Evolutionary conservation across 2,888 invertebrate species (phyloP), one percentile per base, ranked within the genome.

Genomic region (Drosophila buzzatii): DNA sequence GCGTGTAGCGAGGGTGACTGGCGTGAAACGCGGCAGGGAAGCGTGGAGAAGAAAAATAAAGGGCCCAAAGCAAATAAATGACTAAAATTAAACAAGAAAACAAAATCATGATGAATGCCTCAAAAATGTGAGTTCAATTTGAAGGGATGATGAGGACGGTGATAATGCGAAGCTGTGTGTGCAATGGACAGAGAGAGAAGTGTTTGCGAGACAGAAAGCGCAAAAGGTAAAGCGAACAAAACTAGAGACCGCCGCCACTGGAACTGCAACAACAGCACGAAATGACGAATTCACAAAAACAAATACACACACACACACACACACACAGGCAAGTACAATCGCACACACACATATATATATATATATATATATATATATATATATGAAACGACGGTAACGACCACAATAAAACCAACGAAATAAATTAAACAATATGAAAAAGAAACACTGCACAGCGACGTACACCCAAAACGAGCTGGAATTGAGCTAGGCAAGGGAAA

Each of bases 391-490:
- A 60, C 64, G 66, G 73, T 68, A 69, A 70, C 66, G 70, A 76
- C 79, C 87, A 85, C 79, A 87, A 83, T 85, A 85, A 85, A 87
- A 75, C 82, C 87, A 87, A 85, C 87, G 82, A 85, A 85, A 85
- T 85, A 85, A 85, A 85, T 85, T 85, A 87, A 85, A 87, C 87
- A 87, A 87, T 87, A 85, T 87, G 87, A 87, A 85, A 85, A 85
- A 81, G 82, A 87, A 81, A 87, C 82, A 81, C 76, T 79, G 81
- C 84, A 80, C 73, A 79, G 70, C 52, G 53, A 33, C 58, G 66
- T 70, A 81, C 80, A 80, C 81, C 82, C 79, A 79, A 81, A 83
- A 72, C 79, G 56, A 79, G 76, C 76, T 72, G 76, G 70, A 75
- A 73, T 60, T 55, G 49, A 62, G 41, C 59, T 57, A 35, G 52